A percentile compares a stretch with the other conserved stretches of the same genome.
These are phyloP conservation scores for Papilio gigon DNA, from an alignment of 2,888 invertebrate genomes.

Conservation along the genomic window DNA sequence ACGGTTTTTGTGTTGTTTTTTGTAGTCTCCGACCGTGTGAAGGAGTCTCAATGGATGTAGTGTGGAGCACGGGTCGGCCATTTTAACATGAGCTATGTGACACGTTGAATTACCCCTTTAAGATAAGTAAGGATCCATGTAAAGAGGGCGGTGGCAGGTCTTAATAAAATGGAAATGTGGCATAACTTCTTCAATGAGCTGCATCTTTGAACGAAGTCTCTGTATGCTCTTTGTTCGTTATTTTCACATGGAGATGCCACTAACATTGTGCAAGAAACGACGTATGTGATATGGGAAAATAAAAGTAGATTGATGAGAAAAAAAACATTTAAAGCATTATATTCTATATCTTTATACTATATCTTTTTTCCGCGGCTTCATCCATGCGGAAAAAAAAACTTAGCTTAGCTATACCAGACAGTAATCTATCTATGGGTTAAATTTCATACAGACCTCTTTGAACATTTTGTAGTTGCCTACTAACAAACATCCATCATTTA, in stretches of 20 bases:
- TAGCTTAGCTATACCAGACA: too few relatives aligned
- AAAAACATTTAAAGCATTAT: background rate
- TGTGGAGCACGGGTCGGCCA: conserved; percentile 67
- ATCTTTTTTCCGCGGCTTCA: too few relatives aligned
- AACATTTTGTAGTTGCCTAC: too few relatives aligned
- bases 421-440: too few relatives aligned
- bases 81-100: conserved; percentile 56
- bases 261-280: conserved; percentile 29
- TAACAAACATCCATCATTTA: too few relatives aligned
- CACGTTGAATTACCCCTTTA: conserved; percentile 47
- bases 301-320: background rate
- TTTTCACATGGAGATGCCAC: conserved; percentile 67
- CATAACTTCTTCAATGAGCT: conserved; percentile 71
- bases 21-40: conserved; percentile 79
- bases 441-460: too few relatives aligned
- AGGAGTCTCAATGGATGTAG: conserved; percentile 77
- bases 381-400: too few relatives aligned
- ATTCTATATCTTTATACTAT: too few relatives aligned
- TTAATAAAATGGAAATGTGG: conserved; percentile 54
- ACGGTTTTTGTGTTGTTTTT: conserved; percentile 82
- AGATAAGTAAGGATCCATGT: conserved; percentile 30
- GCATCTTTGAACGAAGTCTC: conserved; percentile 68
- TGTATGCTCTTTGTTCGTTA: conserved; percentile 65
- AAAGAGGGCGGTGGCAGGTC: conserved; percentile 56
- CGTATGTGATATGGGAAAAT: conserved; percentile 24